A percentile compares a stretch with the other conserved stretches of the same genome.
phyloP scores from a whole-genome alignment of 2,888 invertebrate species.

The Drosophila siamana region DNA sequence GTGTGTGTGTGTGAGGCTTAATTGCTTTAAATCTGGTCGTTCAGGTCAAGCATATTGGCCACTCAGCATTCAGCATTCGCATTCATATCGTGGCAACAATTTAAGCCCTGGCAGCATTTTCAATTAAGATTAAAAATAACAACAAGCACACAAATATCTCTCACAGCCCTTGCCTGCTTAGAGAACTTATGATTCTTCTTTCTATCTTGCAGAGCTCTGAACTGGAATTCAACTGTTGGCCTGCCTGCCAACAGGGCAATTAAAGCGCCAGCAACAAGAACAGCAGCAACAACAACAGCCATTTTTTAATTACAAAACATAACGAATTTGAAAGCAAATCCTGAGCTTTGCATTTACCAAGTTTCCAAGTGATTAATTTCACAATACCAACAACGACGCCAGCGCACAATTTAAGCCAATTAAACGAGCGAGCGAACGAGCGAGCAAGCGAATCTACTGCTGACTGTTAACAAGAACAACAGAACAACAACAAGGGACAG shows the following conservation, averaged over 20 bases:
- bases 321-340: slow-evolving; percentile 64
- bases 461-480: slow-evolving; percentile 1
- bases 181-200: slow-evolving; percentile 6
- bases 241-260: slow-evolving; percentile 25
- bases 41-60: slow-evolving; percentile 28
- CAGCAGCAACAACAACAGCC: slow-evolving; percentile 28
- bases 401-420: slow-evolving; percentile 54
- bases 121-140: slow-evolving; percentile 63
- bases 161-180: slow-evolving; percentile 3
- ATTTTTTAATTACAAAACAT: slow-evolving; percentile 70
- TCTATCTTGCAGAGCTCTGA: slow-evolving; percentile 59
- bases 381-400: slow-evolving; percentile 44
- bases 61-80: slow-evolving; percentile 2
- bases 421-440: slow-evolving; percentile 26
- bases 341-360: slow-evolving; percentile 50
- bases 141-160: slow-evolving; percentile 32
- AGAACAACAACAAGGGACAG: background rate
- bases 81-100: slow-evolving; percentile 31
- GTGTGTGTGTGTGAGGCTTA: slow-evolving; percentile 23
- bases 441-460: background rate
- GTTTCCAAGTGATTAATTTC: slow-evolving; percentile 77
- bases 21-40: slow-evolving; percentile 42
- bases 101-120: slow-evolving; percentile 42
- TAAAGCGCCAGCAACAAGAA: slow-evolving; percentile 22
- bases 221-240: slow-evolving; percentile 13